These are phyloP conservation scores for Hemaris fuciformis DNA, from an alignment of 2,888 invertebrate genomes.

Conservation along the genomic window DNA sequence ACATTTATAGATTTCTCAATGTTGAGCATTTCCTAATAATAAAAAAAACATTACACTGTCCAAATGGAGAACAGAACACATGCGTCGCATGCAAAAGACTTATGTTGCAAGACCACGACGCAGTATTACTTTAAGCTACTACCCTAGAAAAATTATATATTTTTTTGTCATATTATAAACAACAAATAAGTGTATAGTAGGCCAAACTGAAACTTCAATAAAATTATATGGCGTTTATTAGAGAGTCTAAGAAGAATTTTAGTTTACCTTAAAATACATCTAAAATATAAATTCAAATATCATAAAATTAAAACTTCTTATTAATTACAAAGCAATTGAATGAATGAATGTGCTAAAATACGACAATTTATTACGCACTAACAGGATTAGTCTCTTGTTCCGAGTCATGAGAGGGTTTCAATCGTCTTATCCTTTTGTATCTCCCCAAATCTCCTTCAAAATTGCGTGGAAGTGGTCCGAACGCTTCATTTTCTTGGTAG, in stretches of 20 bases:
- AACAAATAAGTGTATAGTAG: too few species aligned
- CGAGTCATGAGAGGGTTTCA: slow-evolving; percentile 41
- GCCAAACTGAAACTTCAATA: background rate
- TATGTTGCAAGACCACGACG: too few species aligned
- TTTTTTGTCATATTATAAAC: too few species aligned
- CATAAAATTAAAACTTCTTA: slow-evolving; percentile 6
- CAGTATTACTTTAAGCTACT: too few species aligned
- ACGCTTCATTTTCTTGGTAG: slow-evolving; percentile 60
- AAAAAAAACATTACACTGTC: too few species aligned
- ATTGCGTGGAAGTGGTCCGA: slow-evolving; percentile 54
- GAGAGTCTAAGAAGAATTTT: background rate
- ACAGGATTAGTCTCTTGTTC: background rate
- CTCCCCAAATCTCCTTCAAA: slow-evolving; percentile 59
- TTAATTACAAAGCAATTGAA: background rate
- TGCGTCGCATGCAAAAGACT: too few species aligned
- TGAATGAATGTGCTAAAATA: background rate
- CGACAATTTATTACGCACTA: background rate
- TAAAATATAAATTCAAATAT: slow-evolving; percentile 23
- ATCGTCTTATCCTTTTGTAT: slow-evolving; percentile 66
- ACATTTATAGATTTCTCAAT: too few species aligned
- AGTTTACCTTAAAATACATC: slow-evolving; percentile 28
- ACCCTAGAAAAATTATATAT: too few species aligned
- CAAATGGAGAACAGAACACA: too few species aligned
- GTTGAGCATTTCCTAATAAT: too few species aligned
- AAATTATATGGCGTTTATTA: background rate